Percentiles rank a stretch among this genome's conserved stretches.
phyloP scores from a whole-genome alignment of 2,888 invertebrate genomes.

The Bruchidius siliquastri region DNA sequence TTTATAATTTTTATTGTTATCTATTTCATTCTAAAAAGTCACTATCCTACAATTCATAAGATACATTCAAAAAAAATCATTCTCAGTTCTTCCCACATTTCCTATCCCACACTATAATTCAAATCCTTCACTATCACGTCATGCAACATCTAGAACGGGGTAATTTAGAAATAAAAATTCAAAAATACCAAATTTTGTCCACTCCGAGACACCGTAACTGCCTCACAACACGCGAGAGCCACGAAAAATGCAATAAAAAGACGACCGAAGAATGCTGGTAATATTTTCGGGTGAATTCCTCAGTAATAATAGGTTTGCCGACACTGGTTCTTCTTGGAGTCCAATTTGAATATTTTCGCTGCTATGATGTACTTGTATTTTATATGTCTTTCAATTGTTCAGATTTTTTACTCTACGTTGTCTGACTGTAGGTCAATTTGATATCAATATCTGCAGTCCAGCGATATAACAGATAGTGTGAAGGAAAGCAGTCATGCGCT shows the following conservation, averaged over 20 bases:
- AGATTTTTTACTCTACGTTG: background rate
- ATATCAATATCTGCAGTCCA: too few relatives aligned
- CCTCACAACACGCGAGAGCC: background rate
- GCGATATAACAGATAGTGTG: too few relatives aligned
- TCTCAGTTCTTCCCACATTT: background rate
- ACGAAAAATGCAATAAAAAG: background rate
- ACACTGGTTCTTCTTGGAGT: background rate
- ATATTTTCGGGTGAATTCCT: background rate
- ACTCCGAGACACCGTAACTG: background rate
- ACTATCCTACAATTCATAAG: too few relatives aligned
- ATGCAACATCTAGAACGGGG: background rate
- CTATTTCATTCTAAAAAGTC: too few relatives aligned
- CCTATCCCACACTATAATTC: background rate
- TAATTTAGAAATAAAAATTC: background rate
- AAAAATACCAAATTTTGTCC: background rate
- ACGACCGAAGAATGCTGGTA: background rate
- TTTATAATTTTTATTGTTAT: too few relatives aligned
- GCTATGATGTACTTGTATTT: background rate
- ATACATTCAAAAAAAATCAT: too few relatives aligned
- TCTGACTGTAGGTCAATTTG: too few relatives aligned
- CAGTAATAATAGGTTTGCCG: background rate
- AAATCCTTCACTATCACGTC: background rate
- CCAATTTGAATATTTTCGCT: background rate
- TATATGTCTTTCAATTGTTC: background rate
- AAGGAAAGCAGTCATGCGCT: too few relatives aligned